phyloP scores from a whole-genome alignment of 64 coral and sea anemone genomes.

The Trachythela sp. region DNA sequence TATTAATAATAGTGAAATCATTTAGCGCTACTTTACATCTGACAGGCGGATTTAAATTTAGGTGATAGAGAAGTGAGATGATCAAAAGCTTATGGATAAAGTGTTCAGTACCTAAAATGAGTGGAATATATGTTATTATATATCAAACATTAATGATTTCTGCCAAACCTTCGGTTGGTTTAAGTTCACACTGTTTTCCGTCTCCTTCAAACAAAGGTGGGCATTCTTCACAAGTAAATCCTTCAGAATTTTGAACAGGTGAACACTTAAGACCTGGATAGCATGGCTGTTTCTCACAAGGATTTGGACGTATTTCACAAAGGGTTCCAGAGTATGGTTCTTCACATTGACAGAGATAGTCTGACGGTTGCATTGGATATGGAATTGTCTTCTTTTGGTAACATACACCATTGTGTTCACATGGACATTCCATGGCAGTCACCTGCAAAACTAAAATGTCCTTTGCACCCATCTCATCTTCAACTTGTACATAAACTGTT shows the following conservation, averaged over 20 bases:
- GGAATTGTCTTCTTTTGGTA: background rate
- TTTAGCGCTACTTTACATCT: no score
- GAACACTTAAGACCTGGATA: background rate
- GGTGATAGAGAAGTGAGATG: no score
- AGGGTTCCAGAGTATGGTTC: background rate
- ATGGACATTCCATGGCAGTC: background rate
- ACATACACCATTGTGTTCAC: background rate
- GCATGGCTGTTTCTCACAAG: background rate
- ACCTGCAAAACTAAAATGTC: background rate
- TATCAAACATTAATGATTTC: no score
- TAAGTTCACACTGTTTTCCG: background rate
- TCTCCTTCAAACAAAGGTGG: conserved; percentile 10
- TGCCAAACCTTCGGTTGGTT: background rate
- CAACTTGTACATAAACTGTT: background rate
- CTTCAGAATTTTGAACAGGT: background rate
- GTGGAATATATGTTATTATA: background rate
- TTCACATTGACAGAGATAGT: background rate
- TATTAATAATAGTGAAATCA: background rate
- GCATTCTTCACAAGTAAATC: background rate
- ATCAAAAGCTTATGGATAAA: no score
- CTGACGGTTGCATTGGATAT: background rate
- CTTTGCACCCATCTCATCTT: background rate
- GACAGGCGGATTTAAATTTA: no score
- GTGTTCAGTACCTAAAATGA: no score
- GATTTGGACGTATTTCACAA: background rate